phyloP scores from a whole-genome alignment of 1,140 invertebrate species.

The Euwallacea similis region DNA sequence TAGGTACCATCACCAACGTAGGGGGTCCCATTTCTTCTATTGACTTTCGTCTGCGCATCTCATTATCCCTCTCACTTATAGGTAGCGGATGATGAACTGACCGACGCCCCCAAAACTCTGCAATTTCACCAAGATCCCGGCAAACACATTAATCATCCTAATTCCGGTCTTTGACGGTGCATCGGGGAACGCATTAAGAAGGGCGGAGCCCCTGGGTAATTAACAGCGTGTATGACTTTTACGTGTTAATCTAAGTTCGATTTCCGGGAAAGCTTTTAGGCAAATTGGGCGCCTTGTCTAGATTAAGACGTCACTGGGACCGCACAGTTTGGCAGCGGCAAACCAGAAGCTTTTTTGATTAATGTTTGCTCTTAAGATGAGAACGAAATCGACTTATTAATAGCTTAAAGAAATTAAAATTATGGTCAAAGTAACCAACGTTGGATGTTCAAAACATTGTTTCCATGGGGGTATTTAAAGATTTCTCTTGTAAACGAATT shows the following conservation, averaged over 20 bases:
- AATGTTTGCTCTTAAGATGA: too few species aligned
- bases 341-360: too few species aligned
- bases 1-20: conserved; percentile 4
- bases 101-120: not conserved
- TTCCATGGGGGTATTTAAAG: too few species aligned
- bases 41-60: not conserved
- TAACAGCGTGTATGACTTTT: conserved; percentile 5
- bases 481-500: too few species aligned
- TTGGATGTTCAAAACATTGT: too few species aligned
- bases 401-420: too few species aligned
- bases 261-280: not conserved
- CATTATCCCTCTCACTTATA: not conserved
- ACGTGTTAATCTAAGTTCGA: not conserved
- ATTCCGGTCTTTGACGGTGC: not conserved
- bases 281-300: not conserved
- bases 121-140: not conserved
- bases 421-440: too few species aligned
- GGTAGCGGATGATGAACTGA: not conserved
- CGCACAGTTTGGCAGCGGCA: too few species aligned
- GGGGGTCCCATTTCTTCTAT: conserved; percentile 9
- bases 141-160: conserved; percentile 20
- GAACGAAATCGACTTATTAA: too few species aligned
- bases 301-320: too few species aligned
- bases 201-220: conserved; percentile 4
- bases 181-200: conserved; percentile 12